These are phyloP conservation scores for Mus caroli DNA, from an alignment of 2,797 vertebrate species.

Conservation along the genomic window DNA sequence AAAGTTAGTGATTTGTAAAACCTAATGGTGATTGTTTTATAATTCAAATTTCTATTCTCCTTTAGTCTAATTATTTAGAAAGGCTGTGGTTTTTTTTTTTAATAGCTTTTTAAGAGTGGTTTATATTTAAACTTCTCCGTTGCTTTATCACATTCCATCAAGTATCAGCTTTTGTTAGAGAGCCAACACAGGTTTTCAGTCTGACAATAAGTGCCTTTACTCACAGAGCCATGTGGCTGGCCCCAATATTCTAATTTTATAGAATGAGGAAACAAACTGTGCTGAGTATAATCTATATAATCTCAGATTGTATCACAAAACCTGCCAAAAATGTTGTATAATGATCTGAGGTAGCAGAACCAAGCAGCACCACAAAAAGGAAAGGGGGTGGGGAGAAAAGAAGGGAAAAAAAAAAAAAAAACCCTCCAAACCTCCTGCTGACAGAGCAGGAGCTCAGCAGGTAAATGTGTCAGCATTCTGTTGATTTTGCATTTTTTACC, in stretches of 20 bases:
- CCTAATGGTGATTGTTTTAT: neutral
- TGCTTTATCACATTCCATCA: constrained; percentile 57
- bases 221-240: neutral
- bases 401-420: neutral
- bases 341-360: constrained; percentile 64
- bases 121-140: constrained; percentile 59
- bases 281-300: constrained; percentile 67
- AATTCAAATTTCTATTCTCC: constrained; percentile 45
- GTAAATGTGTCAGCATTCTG: constrained; percentile 70
- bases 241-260: constrained; percentile 9
- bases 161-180: neutral
- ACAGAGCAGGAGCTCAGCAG: constrained; percentile 79
- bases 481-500: constrained; percentile 77
- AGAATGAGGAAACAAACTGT: neutral
- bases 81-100: constrained; percentile 15
- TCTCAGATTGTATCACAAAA: constrained; percentile 55
- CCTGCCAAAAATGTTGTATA: constrained; percentile 76
- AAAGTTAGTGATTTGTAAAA: constrained; percentile 41
- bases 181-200: neutral
- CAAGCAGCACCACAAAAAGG: constrained; percentile 60
- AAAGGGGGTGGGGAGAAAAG: too few relatives aligned
- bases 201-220: neutral
- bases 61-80: constrained; percentile 53
- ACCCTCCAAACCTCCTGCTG: constrained; percentile 68
- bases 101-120: constrained; percentile 9